These are phyloP conservation scores for Synanthedon andrenaeformis DNA, from an alignment of 2,888 invertebrate genomes.

Conservation along the genomic window DNA sequence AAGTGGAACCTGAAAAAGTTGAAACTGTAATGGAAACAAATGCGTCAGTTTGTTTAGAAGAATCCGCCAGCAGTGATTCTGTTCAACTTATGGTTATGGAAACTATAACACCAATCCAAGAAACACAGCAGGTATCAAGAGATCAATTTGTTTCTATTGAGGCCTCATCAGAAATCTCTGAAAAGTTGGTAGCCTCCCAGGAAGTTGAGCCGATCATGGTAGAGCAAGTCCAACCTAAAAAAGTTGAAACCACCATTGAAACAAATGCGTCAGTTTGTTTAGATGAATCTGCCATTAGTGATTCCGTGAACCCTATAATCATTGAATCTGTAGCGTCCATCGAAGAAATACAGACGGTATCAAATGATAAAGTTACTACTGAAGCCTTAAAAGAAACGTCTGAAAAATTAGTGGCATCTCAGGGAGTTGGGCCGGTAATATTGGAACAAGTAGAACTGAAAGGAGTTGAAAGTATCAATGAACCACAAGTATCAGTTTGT, in stretches of 20 bases:
- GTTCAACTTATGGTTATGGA: neutral
- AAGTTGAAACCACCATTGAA: neutral
- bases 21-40: no score
- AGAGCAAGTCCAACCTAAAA: neutral
- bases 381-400: neutral
- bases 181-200: neutral
- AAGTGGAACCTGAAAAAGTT: neutral
- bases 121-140: neutral
- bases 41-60: no score
- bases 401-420: neutral
- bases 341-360: neutral
- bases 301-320: neutral
- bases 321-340: neutral
- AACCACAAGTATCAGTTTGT: neutral
- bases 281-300: neutral
- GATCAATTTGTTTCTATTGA: neutral
- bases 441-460: neutral
- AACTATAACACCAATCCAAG: neutral
- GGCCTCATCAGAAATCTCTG: neutral
- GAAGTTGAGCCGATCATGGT: neutral
- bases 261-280: neutral
- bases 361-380: neutral
- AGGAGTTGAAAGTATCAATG: neutral
- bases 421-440: neutral
- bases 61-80: no score